Conservation (phyloP, 2,113 vertebrate genomes). For the Casuarius casuarius region DNA sequence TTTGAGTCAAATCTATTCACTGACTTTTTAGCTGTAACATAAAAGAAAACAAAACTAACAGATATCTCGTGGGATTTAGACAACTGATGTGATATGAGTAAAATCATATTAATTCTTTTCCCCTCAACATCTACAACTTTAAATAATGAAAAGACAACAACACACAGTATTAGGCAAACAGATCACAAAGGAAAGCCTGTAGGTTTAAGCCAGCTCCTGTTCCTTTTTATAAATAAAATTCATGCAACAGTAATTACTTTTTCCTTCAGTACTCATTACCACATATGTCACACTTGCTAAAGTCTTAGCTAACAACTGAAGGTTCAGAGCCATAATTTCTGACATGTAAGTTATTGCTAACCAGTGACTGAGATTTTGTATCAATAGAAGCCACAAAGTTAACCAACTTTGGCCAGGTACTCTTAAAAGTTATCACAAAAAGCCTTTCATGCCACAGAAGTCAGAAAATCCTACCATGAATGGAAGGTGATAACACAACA, state of each 20-base stretch:
- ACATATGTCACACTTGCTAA: background rate
- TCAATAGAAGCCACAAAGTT: slow-evolving; percentile 25
- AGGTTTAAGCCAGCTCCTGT: slow-evolving; percentile 21
- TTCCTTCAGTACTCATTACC: slow-evolving; percentile 50
- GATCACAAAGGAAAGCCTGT: slow-evolving; percentile 5
- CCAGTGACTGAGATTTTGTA: background rate
- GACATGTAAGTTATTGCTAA: background rate
- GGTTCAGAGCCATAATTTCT: slow-evolving; percentile 22
- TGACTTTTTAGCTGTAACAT: background rate
- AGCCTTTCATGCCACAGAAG: background rate
- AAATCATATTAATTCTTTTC: background rate
- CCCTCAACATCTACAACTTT: background rate
- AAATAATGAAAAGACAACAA: background rate
- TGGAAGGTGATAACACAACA: background rate
- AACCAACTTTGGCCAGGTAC: background rate
- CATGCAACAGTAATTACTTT: slow-evolving; percentile 40
- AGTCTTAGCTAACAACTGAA: background rate
- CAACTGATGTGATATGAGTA: background rate
- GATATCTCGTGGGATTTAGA: background rate
- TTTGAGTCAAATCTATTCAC: background rate
- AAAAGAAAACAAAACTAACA: background rate
- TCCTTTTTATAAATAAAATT: slow-evolving; percentile 40
- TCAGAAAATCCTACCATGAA: slow-evolving; percentile 17
- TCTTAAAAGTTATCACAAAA: slow-evolving; percentile 26
- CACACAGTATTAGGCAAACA: slow-evolving; percentile 9